Percentiles rank a stretch among this genome's conserved stretches.
These are phyloP conservation scores for Manis pentadactyla DNA, from an alignment of 2,797 vertebrate species.

Conservation along the genomic window DNA sequence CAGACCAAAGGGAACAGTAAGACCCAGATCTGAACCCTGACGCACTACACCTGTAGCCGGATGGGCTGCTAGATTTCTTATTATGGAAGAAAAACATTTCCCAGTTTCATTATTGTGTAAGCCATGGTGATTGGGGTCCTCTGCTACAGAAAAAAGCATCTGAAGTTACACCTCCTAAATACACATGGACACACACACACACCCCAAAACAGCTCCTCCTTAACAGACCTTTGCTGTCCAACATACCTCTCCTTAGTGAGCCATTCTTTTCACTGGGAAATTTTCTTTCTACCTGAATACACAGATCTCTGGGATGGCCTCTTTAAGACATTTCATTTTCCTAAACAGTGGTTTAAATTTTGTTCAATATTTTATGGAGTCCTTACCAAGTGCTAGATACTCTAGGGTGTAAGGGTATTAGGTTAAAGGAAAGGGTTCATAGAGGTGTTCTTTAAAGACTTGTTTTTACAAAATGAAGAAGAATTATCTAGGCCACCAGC, in stretches of 20 bases:
- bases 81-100: background rate
- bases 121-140: background rate
- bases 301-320: background rate
- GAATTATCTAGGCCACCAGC: background rate
- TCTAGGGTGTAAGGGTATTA: background rate
- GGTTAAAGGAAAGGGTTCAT: background rate
- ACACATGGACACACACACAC: background rate
- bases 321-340: background rate
- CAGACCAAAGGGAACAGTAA: background rate
- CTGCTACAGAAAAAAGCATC: background rate
- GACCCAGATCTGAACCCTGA: background rate
- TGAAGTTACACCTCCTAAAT: background rate
- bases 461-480: background rate
- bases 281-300: background rate
- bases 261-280: background rate
- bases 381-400: background rate
- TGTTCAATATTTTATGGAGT: background rate
- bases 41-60: background rate
- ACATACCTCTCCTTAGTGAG: background rate
- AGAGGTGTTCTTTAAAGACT: background rate
- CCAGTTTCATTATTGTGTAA: background rate
- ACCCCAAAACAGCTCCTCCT: background rate
- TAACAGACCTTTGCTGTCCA: background rate
- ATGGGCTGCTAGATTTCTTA: background rate
- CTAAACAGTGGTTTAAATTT: slow-evolving; percentile 21